phyloP scores from a whole-genome alignment of 2,888 invertebrate species.

The Celastrina argiolus region DNA sequence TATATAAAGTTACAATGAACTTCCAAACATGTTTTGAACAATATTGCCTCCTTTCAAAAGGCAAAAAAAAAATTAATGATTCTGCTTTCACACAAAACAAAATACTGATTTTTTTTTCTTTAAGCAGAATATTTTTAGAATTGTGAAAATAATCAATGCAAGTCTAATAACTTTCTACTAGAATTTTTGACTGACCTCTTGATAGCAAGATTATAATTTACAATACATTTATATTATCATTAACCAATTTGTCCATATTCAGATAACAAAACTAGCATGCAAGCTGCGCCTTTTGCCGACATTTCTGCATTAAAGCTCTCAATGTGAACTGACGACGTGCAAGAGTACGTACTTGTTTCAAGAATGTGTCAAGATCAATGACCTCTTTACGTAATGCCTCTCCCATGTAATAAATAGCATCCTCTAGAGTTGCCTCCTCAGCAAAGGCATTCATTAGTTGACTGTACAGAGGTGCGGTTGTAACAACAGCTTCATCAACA shows the following conservation, averaged over 20 bases:
- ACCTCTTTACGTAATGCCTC: constrained; percentile 94
- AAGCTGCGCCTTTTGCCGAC: constrained; percentile 94
- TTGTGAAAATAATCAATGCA: neutral
- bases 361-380: constrained; percentile 96
- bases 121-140: neutral
- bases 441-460: constrained; percentile 97
- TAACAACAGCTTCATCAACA: constrained; percentile 97
- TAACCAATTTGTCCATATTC: constrained; percentile 20
- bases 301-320: constrained; percentile 96
- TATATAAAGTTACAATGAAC: neutral
- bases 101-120: neutral
- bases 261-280: constrained; percentile 75
- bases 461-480: constrained; percentile 96
- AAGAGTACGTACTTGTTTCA: constrained; percentile 96
- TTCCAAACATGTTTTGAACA: neutral
- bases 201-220: no score
- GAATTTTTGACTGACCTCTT: no score
- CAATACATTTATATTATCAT: neutral
- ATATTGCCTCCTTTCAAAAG: neutral
- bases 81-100: neutral
- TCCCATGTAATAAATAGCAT: constrained; percentile 98
- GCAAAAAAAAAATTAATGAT: neutral
- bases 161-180: neutral
- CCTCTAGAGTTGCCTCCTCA: constrained; percentile 98
- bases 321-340: constrained; percentile 98